phyloP scores from a whole-genome alignment of 2,797 vertebrate genomes.

The Rallus crepitans region DNA sequence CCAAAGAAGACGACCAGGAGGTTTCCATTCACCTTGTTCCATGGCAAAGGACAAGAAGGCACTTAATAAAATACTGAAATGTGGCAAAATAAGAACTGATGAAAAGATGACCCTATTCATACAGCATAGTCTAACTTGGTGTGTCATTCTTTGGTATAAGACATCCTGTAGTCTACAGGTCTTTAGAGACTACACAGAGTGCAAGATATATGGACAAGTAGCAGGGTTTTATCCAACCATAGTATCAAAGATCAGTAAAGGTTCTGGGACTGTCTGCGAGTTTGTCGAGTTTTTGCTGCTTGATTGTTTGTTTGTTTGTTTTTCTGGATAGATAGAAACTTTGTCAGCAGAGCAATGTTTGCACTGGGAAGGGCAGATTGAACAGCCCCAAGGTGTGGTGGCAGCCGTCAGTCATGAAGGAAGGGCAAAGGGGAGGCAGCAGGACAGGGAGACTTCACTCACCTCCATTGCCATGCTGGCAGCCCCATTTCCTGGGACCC shows the following conservation, averaged over 20 bases:
- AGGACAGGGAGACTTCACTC: background rate
- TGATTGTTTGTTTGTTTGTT: background rate
- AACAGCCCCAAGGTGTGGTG: rapidly evolving
- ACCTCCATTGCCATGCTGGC: background rate
- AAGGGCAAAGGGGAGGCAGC: background rate
- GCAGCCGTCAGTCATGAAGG: background rate
- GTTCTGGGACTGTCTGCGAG: background rate
- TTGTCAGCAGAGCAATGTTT: background rate
- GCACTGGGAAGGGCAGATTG: background rate
- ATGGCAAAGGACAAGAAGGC: background rate
- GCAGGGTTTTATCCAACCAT: background rate
- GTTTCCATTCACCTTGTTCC: background rate
- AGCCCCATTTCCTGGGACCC: background rate
- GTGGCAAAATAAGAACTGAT: background rate
- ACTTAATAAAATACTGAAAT: background rate
- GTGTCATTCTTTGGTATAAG: background rate
- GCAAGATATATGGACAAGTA: background rate
- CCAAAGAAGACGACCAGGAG: background rate
- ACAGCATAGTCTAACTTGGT: background rate
- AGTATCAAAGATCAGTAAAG: background rate
- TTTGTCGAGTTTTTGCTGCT: background rate
- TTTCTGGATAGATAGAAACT: background rate
- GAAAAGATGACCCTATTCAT: background rate
- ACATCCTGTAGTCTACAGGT: background rate
- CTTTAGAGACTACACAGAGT: background rate